These are phyloP conservation scores for Urocitellus parryii DNA, from an alignment of 2,113 vertebrate species.

Conservation along the genomic window DNA sequence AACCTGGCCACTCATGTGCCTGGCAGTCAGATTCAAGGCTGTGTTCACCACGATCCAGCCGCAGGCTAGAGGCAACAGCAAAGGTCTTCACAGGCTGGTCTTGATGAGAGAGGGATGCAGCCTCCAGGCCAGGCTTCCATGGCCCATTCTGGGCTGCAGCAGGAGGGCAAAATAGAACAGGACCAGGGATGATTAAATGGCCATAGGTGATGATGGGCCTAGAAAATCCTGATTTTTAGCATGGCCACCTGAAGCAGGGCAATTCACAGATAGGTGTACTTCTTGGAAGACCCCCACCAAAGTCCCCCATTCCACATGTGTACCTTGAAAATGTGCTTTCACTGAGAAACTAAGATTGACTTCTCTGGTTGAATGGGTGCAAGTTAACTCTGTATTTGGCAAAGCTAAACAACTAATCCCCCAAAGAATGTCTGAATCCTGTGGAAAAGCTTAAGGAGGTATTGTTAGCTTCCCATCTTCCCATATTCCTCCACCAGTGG, in stretches of 20 bases:
- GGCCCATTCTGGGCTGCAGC: neutral
- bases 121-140: neutral
- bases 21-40: conserved; percentile 29
- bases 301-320: neutral
- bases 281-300: neutral
- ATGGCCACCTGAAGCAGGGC: neutral
- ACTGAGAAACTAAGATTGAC: neutral
- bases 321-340: neutral
- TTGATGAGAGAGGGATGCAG: neutral
- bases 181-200: too few relatives aligned
- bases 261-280: neutral
- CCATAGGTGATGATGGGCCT: neutral
- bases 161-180: neutral
- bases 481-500: neutral
- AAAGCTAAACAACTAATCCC: neutral
- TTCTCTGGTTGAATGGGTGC: neutral
- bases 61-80: neutral
- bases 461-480: neutral
- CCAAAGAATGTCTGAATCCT: neutral
- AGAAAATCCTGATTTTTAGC: neutral
- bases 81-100: neutral
- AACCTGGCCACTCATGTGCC: neutral
- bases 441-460: neutral
- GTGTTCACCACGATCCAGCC: neutral
- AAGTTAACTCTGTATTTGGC: neutral